Conservation (phyloP, 2,113 vertebrate species). For the Melospiza georgiana region DNA sequence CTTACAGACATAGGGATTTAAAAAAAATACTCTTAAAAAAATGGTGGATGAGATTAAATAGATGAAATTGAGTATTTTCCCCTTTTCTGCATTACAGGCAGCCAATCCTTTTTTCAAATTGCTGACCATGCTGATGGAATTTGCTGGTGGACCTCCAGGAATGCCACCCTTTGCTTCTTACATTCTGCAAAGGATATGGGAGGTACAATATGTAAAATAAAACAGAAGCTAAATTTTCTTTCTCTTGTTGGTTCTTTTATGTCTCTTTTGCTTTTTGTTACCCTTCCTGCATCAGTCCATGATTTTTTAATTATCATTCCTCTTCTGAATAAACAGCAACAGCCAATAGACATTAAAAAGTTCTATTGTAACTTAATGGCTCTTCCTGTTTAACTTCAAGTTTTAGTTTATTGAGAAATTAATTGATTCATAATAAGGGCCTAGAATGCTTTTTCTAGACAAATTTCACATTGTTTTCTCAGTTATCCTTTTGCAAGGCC, state of each 20-base stretch:
- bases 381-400: neutral
- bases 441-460: neutral
- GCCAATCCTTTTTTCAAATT: constrained; percentile 99
- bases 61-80: neutral
- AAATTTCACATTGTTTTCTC: neutral
- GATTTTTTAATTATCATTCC: neutral
- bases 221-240: neutral
- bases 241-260: neutral
- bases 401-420: neutral
- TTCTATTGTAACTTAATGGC: neutral
- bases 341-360: neutral
- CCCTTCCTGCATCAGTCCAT: neutral
- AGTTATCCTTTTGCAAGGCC: neutral
- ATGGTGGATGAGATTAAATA: neutral
- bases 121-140: constrained; percentile 98
- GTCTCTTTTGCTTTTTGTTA: neutral
- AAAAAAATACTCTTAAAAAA: neutral
- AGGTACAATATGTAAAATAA: constrained; percentile 78
- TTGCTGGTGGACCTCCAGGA: constrained; percentile 95
- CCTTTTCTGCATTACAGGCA: constrained; percentile 79
- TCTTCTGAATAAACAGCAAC: neutral
- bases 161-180: constrained; percentile 98
- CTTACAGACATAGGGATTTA: neutral
- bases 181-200: constrained; percentile 99
- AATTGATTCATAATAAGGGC: neutral